A percentile compares a stretch with the other conserved stretches of the same genome.
Evolutionary conservation across 2,797 vertebrate genomes (phyloP).

Genomic region (Sitta carolinensis): DNA sequence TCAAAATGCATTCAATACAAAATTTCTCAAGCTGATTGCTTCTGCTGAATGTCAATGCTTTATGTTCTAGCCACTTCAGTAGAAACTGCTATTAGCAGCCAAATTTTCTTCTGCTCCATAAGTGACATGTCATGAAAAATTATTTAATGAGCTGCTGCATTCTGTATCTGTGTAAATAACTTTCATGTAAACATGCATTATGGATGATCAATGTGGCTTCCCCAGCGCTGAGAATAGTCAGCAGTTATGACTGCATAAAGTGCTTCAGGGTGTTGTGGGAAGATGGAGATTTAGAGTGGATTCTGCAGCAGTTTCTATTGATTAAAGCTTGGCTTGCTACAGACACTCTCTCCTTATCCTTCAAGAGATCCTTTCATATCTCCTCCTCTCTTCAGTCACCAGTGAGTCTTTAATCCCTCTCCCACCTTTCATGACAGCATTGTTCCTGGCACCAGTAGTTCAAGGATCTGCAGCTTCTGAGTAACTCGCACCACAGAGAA

Average conservation of each 20-base stretch:
- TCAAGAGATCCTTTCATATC: neutral
- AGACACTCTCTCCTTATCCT: neutral
- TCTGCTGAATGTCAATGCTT: slow-evolving; percentile 6
- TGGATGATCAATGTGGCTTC: neutral
- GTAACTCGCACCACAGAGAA: fast-evolving
- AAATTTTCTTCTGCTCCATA: neutral
- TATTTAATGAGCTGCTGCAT: slow-evolving; percentile 14
- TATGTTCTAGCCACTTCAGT: slow-evolving; percentile 8
- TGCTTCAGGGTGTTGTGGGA: neutral
- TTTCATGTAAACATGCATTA: neutral
- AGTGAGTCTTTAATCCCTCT: neutral
- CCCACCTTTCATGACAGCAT: fast-evolving
- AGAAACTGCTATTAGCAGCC: neutral
- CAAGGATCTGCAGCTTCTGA: fast-evolving
- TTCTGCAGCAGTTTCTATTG: neutral
- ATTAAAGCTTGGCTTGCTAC: neutral
- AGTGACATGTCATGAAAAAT: slow-evolving; percentile 25
- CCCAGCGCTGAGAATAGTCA: neutral
- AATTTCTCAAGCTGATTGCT: slow-evolving; percentile 46
- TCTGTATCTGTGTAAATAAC: slow-evolving; percentile 51
- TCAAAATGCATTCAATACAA: slow-evolving; percentile 17
- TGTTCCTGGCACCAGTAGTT: neutral
- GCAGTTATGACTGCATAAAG: neutral
- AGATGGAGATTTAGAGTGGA: neutral
- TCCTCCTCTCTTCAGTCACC: neutral